A percentile compares a stretch with the other conserved stretches of the same genome.
phyloP scores from a whole-genome alignment of 2,797 vertebrate genomes.

The Harpagifer antarcticus region DNA sequence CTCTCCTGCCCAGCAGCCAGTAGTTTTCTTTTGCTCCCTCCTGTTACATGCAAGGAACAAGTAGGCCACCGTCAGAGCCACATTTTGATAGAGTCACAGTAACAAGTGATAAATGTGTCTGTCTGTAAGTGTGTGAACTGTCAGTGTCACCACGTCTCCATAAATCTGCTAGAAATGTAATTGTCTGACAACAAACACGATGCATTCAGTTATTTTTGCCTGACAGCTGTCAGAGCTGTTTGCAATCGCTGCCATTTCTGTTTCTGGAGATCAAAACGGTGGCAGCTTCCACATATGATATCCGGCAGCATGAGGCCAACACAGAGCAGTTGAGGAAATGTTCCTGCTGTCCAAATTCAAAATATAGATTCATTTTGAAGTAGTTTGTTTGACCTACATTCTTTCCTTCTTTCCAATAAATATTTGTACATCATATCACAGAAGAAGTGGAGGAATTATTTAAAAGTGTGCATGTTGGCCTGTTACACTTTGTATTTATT shows the following conservation, averaged over 20 bases:
- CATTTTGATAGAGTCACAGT: slow-evolving; percentile 40
- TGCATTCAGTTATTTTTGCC: slow-evolving; percentile 50
- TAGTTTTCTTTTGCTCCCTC: neutral
- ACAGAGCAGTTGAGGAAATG: slow-evolving; percentile 20
- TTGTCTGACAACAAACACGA: slow-evolving; percentile 66
- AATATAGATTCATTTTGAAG: neutral
- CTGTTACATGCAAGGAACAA: slow-evolving; percentile 35
- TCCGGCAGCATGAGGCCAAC: slow-evolving; percentile 24
- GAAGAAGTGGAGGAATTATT: neutral
- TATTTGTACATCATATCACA: neutral
- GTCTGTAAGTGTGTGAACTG: slow-evolving; percentile 40
- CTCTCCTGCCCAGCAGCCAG: slow-evolving; percentile 13
- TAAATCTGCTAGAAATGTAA: slow-evolving; percentile 51
- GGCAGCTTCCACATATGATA: slow-evolving; percentile 34
- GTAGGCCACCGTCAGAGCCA: slow-evolving; percentile 30
- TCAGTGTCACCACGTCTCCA: slow-evolving; percentile 40
- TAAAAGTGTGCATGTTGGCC: neutral
- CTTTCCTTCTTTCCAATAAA: neutral
- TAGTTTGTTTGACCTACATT: neutral
- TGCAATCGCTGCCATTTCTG: slow-evolving; percentile 54
- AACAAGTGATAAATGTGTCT: slow-evolving; percentile 47
- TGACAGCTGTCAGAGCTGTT: slow-evolving; percentile 67
- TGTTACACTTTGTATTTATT: neutral
- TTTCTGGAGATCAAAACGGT: slow-evolving; percentile 42
- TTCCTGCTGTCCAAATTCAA: neutral